Evolutionary conservation across 2,888 invertebrate species (phyloP), one percentile per base, ranked within the genome.

Genomic region (Drosophila paramelanica): DNA sequence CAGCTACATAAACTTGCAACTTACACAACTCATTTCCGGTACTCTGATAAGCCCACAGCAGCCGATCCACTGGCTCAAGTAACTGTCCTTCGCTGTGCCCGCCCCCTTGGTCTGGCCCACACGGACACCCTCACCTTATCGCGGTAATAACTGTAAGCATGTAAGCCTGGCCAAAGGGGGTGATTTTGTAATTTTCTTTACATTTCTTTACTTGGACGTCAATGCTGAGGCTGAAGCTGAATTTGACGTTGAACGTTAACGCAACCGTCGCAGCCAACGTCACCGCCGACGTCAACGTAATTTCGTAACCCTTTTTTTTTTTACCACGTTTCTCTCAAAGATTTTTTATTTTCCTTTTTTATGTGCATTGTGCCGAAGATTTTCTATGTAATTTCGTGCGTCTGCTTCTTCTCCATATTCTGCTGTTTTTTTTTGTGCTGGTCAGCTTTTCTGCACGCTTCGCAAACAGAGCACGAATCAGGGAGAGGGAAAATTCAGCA

Each of bases 171-270:
- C 88, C 89, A 66, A 89, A 84, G 88, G 83, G 82, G 83, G 68
- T 89, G 89, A 83, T 83, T 83, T 89, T 89, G 75, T 89, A 83
- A 89, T 89, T 83, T 83, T 83, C 83, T 89, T 83, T 84, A 89
- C 89, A 83, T 89, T 83, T 83, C 83, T 84, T 89, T 81, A 72
- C 81, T 77, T 62, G 59, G 45, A 73, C 68, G 74, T 13, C 58
- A 39, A 33, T 39, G 52, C 20, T n/a, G 52, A 31, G 27, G 41
- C 1, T n/a, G 14, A 38, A 47, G 51, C 4, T 6, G 38, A 10
- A 31, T 38, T 1, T 5, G 20, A 13, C 33, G 43, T 1, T 6
- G 31, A 10, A 31, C 31, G 31, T 5, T 31, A 10, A 31, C 31
- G 31, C 10, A 3, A 10, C 2, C 31, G 31, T 31, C 31, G 31